Percentiles rank a stretch among this genome's conserved stretches.
Evolutionary conservation across 2,113 vertebrate genomes (phyloP).

Genomic region (Diglossa brunneiventris): DNA sequence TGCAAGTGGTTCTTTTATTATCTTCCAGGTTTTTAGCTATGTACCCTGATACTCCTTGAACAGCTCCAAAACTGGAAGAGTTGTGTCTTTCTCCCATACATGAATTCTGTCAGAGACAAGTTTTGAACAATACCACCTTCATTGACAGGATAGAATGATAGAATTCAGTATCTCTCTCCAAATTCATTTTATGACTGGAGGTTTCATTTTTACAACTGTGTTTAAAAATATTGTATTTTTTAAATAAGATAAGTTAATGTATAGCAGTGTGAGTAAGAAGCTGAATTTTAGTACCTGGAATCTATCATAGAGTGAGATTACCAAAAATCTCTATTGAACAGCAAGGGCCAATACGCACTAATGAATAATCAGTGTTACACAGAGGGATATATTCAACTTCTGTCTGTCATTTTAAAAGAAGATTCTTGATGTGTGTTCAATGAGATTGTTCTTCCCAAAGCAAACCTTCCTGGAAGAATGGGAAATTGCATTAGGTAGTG

Average conservation of each 20-base stretch:
- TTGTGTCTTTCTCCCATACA: neutral
- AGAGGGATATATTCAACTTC: fast-evolving
- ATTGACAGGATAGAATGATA: neutral
- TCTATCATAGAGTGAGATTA: neutral
- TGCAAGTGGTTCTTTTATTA: neutral
- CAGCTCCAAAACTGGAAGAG: neutral
- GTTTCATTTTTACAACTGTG: neutral
- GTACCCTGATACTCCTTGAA: neutral
- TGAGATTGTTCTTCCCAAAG: neutral
- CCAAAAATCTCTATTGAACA: neutral
- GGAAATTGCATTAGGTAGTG: neutral
- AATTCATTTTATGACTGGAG: neutral
- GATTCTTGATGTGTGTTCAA: neutral
- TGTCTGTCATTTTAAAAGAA: neutral
- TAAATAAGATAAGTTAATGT: neutral
- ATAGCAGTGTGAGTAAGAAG: neutral
- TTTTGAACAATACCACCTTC: neutral
- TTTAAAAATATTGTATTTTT: neutral
- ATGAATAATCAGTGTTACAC: neutral
- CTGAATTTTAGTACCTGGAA: neutral
- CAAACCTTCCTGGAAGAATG: neutral
- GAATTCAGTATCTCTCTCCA: neutral
- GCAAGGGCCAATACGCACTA: neutral
- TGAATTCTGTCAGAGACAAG: neutral
- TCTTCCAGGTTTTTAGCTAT: neutral